Conservation (phyloP, 2,888 invertebrate genomes). For the Arge pagana region DNA sequence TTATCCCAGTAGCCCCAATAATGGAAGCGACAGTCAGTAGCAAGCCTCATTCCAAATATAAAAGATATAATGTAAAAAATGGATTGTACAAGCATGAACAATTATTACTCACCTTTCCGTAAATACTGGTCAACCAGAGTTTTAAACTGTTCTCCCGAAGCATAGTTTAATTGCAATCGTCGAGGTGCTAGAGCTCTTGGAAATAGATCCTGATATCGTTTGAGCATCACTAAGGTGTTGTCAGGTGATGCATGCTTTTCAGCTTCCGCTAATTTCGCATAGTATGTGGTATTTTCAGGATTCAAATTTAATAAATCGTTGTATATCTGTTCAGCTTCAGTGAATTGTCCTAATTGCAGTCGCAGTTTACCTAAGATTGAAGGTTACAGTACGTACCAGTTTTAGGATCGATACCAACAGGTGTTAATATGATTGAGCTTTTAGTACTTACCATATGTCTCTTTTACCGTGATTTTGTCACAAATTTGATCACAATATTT, state of each 20-base stretch:
- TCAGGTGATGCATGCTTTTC: constrained; percentile 73
- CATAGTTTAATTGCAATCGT: constrained; percentile 86
- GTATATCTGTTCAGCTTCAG: constrained; percentile 81
- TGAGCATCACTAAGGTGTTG: constrained; percentile 80
- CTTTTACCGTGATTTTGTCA: constrained; percentile 91
- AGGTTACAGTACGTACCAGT: no score
- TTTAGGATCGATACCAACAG: no score
- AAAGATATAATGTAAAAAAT: no score
- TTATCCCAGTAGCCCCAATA: no score
- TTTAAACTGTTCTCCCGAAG: constrained; percentile 78
- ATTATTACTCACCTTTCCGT: constrained; percentile 65
- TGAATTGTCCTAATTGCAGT: constrained; percentile 60
- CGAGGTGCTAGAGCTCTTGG: constrained; percentile 88
- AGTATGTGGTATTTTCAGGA: constrained; percentile 95
- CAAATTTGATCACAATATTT: constrained; percentile 89
- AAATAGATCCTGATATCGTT: constrained; percentile 75
- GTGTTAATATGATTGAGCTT: neutral
- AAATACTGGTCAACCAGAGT: constrained; percentile 83
- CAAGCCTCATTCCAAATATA: no score
- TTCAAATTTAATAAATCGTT: constrained; percentile 87
- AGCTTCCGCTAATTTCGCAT: constrained; percentile 85
- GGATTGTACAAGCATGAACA: no score
- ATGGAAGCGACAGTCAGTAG: no score
- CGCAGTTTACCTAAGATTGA: constrained; percentile 66
- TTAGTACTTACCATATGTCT: constrained; percentile 76